These are phyloP conservation scores for Cardiocondyla obscurior DNA, from an alignment of 1,140 invertebrate genomes.

Conservation along the genomic window DNA sequence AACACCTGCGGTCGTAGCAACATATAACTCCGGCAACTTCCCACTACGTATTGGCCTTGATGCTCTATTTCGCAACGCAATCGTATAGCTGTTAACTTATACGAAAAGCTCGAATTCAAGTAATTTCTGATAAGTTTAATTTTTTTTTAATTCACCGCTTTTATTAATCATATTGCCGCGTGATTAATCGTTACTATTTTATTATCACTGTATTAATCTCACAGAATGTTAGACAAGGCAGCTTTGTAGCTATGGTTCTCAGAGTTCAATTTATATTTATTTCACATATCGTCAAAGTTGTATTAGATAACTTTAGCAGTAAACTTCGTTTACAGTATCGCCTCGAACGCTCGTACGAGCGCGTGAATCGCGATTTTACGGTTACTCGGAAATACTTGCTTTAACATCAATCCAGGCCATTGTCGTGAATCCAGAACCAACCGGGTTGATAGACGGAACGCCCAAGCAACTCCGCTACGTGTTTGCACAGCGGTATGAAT, in stretches of 20 bases:
- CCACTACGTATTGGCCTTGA: not conserved
- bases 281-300: not conserved
- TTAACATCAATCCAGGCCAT: not conserved
- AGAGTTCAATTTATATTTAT: not conserved
- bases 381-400: not conserved
- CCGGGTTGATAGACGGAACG: not conserved
- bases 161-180: not conserved
- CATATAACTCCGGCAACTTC: conserved; percentile 51
- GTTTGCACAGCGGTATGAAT: conserved; percentile 9
- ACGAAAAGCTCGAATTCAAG: not conserved
- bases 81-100: conserved; percentile 11
- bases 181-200: not conserved
- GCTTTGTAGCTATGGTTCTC: not conserved
- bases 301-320: not conserved
- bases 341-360: not conserved
- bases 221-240: not conserved
- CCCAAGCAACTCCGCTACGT: not conserved
- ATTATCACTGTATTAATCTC: not conserved
- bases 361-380: conserved; percentile 29
- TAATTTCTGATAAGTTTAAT: not conserved
- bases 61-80: conserved; percentile 9
- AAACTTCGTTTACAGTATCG: not conserved
- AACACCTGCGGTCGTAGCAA: conserved; percentile 71
- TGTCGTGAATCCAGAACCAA: conserved; percentile 10
- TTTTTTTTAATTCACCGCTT: too few species aligned